Evolutionary conservation across 1,140 invertebrate species (phyloP), one percentile per base, ranked within the genome.

Genomic region (Ceratina australensis): DNA sequence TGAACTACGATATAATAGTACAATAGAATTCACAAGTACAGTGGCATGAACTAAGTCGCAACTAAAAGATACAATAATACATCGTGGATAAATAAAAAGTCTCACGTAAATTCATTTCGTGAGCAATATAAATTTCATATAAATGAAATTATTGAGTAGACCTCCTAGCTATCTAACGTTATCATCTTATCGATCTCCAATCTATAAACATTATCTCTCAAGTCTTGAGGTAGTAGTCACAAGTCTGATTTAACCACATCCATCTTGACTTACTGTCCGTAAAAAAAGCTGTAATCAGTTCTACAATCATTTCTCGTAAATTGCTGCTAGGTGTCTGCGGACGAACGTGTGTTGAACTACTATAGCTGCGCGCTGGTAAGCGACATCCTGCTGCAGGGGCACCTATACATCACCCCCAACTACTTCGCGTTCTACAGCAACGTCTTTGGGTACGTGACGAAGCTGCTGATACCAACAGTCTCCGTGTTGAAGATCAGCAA

Each of bases 391-490:
- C 94, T 98, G 15, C 97, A 98, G 92, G 97, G 98, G 54, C 96
- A 97, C 88, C 93, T 98, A 67, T 98, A 98, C 93, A 97, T 98
- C 84, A 98, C 97, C 56, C 95, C 96, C 88, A 97, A 98, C 88
- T 97, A 97, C 92, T 97, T 98, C 92, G 97, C 97, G 67, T 98
- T 98, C 93, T 97, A 98, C 92, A 98, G 97, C 65, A 98, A 98
- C 89, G 97, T 98, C 60, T 97, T 98, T 91, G 97, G 97, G 75
- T 97, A 97, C 91, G 96, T 98, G 69, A 97, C 97, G 85, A 97
- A 97, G 95, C 91, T 97, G 74, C 91, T 97, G 80, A 97, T 98
- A 89, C 97, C 97, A 22, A 95, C 96, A 73, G 93, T 93, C 47
- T 95, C 95, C 64, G 96, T 98, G 26, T 93, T 96, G 52, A 95